Conservation (phyloP, 64 coral and sea anemone genomes). For the Acropora yongei region DNA sequence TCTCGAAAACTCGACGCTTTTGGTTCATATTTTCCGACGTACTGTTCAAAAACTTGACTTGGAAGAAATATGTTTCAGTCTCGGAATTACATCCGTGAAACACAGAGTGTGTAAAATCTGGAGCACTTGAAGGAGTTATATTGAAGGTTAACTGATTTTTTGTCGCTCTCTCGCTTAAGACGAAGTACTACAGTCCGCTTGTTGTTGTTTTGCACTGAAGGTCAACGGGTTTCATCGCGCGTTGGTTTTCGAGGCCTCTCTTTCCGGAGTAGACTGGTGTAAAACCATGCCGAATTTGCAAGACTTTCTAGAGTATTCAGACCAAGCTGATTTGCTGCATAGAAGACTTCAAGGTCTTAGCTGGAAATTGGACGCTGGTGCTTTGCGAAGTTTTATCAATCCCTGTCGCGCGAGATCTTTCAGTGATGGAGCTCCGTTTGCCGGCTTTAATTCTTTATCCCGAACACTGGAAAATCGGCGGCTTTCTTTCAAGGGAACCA, state of each 20-base stretch:
- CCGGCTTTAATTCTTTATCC: slow-evolving; percentile 9
- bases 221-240: slow-evolving; percentile 51
- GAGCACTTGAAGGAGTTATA: no score
- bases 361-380: slow-evolving; percentile 31
- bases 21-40: neutral
- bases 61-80: no score
- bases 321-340: slow-evolving; percentile 9
- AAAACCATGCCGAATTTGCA: slow-evolving; percentile 23
- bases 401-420: neutral
- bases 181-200: slow-evolving; percentile 20
- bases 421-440: no score
- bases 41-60: no score
- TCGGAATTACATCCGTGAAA: no score
- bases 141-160: slow-evolving; percentile 48
- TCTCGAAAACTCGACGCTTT: neutral
- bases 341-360: slow-evolving; percentile 37
- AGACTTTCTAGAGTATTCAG: slow-evolving; percentile 30
- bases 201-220: slow-evolving; percentile 37
- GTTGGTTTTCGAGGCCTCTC: slow-evolving; percentile 55
- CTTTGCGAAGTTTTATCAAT: neutral
- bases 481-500: slow-evolving; percentile 8
- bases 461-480: slow-evolving; percentile 20
- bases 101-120: no score
- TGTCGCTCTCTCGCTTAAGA: slow-evolving; percentile 32
- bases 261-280: slow-evolving; percentile 38